Base-by-base conservation (phyloP, 2,888 invertebrate species). In the Volucella inanis region DNA sequence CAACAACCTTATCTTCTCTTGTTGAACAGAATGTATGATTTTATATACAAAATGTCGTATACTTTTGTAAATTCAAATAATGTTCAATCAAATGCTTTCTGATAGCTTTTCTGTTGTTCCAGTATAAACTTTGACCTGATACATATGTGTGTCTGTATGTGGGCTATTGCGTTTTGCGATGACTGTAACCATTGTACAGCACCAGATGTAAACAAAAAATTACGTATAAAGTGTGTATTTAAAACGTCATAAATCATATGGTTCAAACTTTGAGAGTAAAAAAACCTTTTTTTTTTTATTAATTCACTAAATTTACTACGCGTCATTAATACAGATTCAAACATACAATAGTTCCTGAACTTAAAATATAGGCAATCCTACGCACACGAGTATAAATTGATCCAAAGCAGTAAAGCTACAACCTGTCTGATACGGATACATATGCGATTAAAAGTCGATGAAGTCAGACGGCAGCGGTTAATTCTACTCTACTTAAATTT, bases 231-330 rank as follows among this genome's bases (percentile, higher is more conserved):
- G 31, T 31, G 31, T 31, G 6, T 31, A 8, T 15, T 14, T 15
- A 31, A 59, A 57, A 71, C 70, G 70, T 71, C 59, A 71, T 59
- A 22, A 71, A 11, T 50, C 70, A 71, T 71, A 59, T 59, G 70
- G 8, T 59, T 11, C 22, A n/a, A 10, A 1, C n/a, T 11, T 41
- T n/a, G 67, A 18, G 8, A 18, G 10, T 2, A 38, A 38, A 14
- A 47, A 14, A 57, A 12, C 39, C 14, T 12, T 8, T 39, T 8
- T 14, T 55, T 50, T 10, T 9, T 15, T n/a, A 38, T 6, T 31
- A 54, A 38, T 39, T 14, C 41, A 15, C 39, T 41, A 3, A 14
- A 57, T 57, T 1, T 41, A 15, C 59, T 18, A 59, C 41, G 59
- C 59, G 43, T 59, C 43, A 59, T 18, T 22, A 18, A 14, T 8